Base-by-base conservation (phyloP, 2,888 invertebrate species). In the Stenichneumon culpator region DNA sequence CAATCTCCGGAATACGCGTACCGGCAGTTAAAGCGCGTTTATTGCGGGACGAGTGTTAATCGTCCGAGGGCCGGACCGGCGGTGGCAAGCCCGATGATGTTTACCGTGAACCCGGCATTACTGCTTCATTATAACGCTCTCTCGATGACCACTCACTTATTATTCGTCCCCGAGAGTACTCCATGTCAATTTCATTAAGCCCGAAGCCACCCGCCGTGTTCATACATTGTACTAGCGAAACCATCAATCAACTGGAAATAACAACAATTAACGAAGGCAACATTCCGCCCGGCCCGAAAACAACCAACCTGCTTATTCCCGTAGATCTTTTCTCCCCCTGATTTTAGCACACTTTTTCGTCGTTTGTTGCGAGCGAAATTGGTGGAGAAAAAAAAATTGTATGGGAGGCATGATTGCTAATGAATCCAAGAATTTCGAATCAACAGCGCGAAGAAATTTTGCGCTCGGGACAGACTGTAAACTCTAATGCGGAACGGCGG, bases 91-190 rank as follows among this genome's bases (percentile, higher is more conserved):
- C 52, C 82, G 72, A 67, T 77, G 80, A 74, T 86, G 82, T 86
- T 82, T 86, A 74, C 82, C 72, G 72, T 83, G 63, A 75, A 47
- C 69, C 44, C 63, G 72, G 68, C 72, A 86, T 83, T 86, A 83
- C 82, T 78, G 80, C 80, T 80, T 77, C 82, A 78, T 86, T 82
- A 82, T 86, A 83, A 47, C 63, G 73, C 60, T 63, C 72, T 72
- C 82, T 73, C 82, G 78, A 86, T 83, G 86, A 80, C 83, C 86
- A 83, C 82, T 80, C 82, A 80, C 80, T 80, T 83, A 86, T 86
- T 82, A 83, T 52, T 63, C 44, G 22, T 7, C 22, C 57, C 7
- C 74, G 47, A 63, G 63, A n/a, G 63, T 54, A 69, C 73, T 80
- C 69, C 11, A 78, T 74, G 68, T 39, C 73, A 69, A 78, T 70